Percentiles rank a stretch among this genome's conserved stretches.
phyloP scores from a whole-genome alignment of 2,888 invertebrate species.

The Orthonevra nobilis region DNA sequence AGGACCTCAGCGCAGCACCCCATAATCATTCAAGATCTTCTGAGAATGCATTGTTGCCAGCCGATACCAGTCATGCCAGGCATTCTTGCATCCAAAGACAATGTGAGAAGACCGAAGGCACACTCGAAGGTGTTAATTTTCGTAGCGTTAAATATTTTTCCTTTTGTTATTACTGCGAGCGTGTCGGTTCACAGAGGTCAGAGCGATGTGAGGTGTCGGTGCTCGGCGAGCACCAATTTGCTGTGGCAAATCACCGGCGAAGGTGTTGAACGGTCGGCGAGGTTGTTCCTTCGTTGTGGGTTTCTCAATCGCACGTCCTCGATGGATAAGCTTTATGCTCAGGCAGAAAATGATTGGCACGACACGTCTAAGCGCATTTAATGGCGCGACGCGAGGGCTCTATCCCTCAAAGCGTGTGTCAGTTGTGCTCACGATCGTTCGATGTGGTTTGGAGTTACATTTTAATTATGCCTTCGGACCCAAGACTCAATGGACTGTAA shows the following conservation, averaged over 20 bases:
- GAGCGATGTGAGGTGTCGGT: slow-evolving; percentile 54
- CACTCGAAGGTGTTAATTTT: slow-evolving; percentile 79
- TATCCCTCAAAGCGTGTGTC: slow-evolving; percentile 67
- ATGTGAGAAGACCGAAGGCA: slow-evolving; percentile 29
- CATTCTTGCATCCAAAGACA: slow-evolving; percentile 22
- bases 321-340: slow-evolving; percentile 27
- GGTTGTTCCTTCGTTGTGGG: slow-evolving; percentile 47
- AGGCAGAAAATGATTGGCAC: slow-evolving; percentile 66
- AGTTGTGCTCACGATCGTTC: slow-evolving; percentile 62
- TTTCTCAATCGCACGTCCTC: slow-evolving; percentile 61
- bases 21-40: slow-evolving; percentile 63
- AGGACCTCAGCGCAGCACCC: slow-evolving; percentile 36
- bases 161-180: slow-evolving; percentile 80
- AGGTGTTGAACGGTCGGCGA: slow-evolving; percentile 18
- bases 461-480: slow-evolving; percentile 57
- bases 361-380: slow-evolving; percentile 29
- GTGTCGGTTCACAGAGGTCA: slow-evolving; percentile 80
- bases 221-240: slow-evolving; percentile 55
- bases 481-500: slow-evolving; percentile 51
- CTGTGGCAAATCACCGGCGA: slow-evolving; percentile 63
- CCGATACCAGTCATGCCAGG: slow-evolving; percentile 27
- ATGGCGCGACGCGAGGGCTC: slow-evolving; percentile 19
- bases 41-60: slow-evolving; percentile 58
- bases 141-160: slow-evolving; percentile 79
- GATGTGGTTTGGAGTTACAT: slow-evolving; percentile 49